Evolutionary conservation across 2,113 vertebrate genomes (phyloP).

Genomic region (Festucalex cinctus): DNA sequence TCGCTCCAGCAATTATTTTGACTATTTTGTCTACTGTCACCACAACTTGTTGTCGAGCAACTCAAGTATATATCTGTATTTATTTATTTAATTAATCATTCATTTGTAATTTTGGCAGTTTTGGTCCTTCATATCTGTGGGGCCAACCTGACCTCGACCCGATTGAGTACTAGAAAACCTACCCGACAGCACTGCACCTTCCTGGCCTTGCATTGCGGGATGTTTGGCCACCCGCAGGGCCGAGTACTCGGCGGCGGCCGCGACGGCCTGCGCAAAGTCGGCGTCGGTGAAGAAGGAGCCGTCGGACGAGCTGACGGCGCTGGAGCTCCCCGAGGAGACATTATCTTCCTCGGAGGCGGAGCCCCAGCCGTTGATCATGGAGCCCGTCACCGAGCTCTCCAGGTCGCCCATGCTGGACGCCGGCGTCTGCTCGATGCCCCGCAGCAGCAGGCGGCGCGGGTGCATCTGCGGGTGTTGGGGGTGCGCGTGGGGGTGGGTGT

Average conservation of each 20-base stretch:
- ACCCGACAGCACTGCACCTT: constrained; percentile 57
- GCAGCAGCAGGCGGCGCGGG: constrained; percentile 82
- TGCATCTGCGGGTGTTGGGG: constrained; percentile 65
- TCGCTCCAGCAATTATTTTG: too few relatives aligned
- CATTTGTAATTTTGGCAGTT: too few relatives aligned
- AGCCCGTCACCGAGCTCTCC: constrained; percentile 97
- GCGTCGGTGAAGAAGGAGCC: constrained; percentile 99
- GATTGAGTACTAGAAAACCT: background rate
- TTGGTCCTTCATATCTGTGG: too few relatives aligned
- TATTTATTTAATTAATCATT: too few relatives aligned
- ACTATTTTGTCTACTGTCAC: too few relatives aligned
- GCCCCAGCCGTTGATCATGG: constrained; percentile 99
- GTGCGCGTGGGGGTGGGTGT: constrained; percentile 58
- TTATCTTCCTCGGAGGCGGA: constrained; percentile 97
- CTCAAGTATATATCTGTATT: too few relatives aligned
- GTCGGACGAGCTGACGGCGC: constrained; percentile 90
- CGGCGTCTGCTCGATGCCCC: constrained; percentile 93
- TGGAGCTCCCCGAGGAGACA: constrained; percentile 93
- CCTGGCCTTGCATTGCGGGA: constrained; percentile 66
- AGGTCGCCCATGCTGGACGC: constrained; percentile 95
- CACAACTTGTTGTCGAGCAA: too few relatives aligned
- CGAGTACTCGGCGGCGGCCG: constrained; percentile 91
- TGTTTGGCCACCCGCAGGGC: constrained; percentile 87
- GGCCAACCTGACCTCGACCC: background rate
- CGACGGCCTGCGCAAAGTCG: constrained; percentile 96